A percentile compares a stretch with the other conserved stretches of the same genome.
These are phyloP conservation scores for Anarsia innoxiella DNA, from an alignment of 2,888 invertebrate genomes.

Conservation along the genomic window DNA sequence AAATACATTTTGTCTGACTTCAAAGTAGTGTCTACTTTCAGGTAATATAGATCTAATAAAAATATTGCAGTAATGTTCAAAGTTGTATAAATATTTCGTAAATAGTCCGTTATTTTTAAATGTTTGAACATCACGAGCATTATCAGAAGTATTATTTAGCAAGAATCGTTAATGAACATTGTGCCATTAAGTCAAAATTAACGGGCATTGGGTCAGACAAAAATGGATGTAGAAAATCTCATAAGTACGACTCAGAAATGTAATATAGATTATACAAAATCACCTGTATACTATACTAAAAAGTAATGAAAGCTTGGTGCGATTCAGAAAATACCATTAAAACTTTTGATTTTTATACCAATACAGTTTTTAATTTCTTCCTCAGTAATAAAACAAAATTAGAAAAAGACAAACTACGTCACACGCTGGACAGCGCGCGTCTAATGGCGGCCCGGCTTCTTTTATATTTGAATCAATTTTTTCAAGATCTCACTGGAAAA, in stretches of 20 bases:
- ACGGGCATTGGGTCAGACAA: conserved; percentile 67
- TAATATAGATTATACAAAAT: conserved; percentile 70
- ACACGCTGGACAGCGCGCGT: too few species aligned
- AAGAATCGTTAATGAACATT: conserved; percentile 28
- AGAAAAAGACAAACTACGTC: too few species aligned
- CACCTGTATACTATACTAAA: conserved; percentile 75
- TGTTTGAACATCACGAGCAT: conserved; percentile 15
- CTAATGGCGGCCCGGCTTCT: too few species aligned
- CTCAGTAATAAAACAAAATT: too few species aligned
- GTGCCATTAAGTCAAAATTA: conserved; percentile 56
- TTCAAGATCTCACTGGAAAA: too few species aligned
- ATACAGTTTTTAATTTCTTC: conserved; percentile 49
- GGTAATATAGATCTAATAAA: conserved; percentile 43
- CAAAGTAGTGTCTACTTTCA: conserved; percentile 60
- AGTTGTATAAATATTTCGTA: conserved; percentile 40
- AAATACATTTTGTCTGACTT: conserved; percentile 73
- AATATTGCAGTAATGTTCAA: conserved; percentile 43
- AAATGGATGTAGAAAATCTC: conserved; percentile 53
- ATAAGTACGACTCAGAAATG: conserved; percentile 54
- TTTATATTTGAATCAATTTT: too few species aligned
- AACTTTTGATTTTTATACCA: conserved; percentile 77
- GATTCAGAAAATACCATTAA: conserved; percentile 76
- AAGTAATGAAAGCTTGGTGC: conserved; percentile 75
- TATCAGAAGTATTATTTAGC: conserved; percentile 15
- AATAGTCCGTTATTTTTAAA: conserved; percentile 28